These are phyloP conservation scores for Stegodyphus mimosarum DNA, from an alignment of 1,140 invertebrate genomes.

Conservation along the genomic window DNA sequence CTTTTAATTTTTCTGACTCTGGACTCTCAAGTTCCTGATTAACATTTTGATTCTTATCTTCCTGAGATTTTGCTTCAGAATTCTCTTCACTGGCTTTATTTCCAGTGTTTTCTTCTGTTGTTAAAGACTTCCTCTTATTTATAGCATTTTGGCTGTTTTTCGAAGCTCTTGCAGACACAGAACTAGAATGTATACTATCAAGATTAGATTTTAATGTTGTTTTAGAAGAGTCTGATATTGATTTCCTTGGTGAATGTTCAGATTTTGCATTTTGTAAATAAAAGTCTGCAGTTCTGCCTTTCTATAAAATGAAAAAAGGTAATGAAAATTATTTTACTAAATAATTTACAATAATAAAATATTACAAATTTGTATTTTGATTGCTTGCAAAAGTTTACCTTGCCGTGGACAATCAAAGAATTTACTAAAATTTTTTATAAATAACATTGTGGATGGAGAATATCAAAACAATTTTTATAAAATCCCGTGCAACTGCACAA, in stretches of 20 bases:
- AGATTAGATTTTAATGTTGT: slow-evolving; percentile 27
- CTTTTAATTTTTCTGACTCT: neutral
- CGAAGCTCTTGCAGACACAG: neutral
- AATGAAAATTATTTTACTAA: neutral
- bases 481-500: no score
- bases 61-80: neutral
- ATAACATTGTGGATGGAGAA: no score
- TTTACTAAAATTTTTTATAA: no score
- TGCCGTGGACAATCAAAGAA: no score
- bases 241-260: neutral
- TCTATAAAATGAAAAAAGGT: slow-evolving; percentile 46
- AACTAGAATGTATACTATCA: slow-evolving; percentile 41
- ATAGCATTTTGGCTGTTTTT: neutral
- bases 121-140: neutral
- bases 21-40: neutral
- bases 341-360: no score
- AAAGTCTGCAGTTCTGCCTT: slow-evolving; percentile 64
- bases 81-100: neutral
- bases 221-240: slow-evolving; percentile 5
- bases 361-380: no score
- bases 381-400: no score
- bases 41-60: neutral
- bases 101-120: slow-evolving; percentile 1
- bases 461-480: no score
- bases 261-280: slow-evolving; percentile 60